Conservation (phyloP, 2,888 invertebrate genomes). For the Brenthis daphne region DNA sequence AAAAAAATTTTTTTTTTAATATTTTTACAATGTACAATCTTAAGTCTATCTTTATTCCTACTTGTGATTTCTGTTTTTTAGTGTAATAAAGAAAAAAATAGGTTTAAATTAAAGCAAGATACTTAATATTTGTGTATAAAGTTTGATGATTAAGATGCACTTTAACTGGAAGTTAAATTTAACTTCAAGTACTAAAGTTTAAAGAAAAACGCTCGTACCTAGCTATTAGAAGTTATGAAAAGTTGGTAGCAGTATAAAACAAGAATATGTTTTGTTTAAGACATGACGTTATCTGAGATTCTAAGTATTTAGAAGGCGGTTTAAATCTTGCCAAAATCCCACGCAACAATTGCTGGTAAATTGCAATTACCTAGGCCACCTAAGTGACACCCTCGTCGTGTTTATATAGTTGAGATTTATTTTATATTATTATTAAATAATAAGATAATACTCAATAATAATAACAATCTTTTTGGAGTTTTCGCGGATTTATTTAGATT, state of each 20-base stretch:
- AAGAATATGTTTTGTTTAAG: not conserved
- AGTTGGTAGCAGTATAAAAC: not conserved
- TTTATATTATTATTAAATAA: not conserved
- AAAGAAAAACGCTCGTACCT: not conserved
- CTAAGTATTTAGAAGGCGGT: not conserved
- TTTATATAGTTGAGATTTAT: conserved; percentile 3
- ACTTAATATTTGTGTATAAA: conserved; percentile 1
- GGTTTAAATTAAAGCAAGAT: not conserved
- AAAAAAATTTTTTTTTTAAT: too few species aligned
- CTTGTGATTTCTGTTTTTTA: not conserved
- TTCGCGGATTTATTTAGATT: too few species aligned
- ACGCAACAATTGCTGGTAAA: conserved; percentile 17
- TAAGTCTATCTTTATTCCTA: too few species aligned
- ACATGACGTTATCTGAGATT: conserved; percentile 13
- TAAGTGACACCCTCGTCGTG: conserved; percentile 19
- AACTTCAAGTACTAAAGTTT: conserved; percentile 9
- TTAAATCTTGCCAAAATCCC: conserved; percentile 7
- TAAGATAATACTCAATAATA: too few species aligned
- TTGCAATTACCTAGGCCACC: conserved; percentile 15
- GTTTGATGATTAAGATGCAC: conserved; percentile 1
- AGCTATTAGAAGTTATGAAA: conserved; percentile 9
- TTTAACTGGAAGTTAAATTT: conserved; percentile 12
- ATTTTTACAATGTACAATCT: too few species aligned
- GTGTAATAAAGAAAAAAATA: conserved; percentile 1
- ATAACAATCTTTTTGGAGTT: too few species aligned